Percentiles rank a stretch among this genome's conserved stretches.
phyloP scores from a whole-genome alignment of 1,140 invertebrate species.

The Drosophila virilis region DNA sequence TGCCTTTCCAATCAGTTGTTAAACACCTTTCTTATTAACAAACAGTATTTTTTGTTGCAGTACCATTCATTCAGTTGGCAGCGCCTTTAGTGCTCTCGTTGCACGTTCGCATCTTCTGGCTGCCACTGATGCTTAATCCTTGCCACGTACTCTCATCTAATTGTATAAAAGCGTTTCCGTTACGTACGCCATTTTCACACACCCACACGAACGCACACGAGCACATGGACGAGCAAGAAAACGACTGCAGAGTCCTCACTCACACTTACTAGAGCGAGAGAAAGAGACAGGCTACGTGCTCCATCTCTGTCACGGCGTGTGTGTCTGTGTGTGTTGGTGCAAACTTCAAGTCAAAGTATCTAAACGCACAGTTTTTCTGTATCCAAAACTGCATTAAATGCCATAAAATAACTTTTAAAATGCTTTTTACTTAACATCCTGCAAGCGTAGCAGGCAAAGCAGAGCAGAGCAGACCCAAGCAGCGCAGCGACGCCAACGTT shows the following conservation, averaged over 20 bases:
- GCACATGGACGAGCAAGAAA: conserved; percentile 14
- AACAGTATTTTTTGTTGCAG: not conserved
- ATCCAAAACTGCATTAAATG: conserved; percentile 84
- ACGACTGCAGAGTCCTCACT: conserved; percentile 10
- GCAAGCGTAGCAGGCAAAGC: conserved; percentile 31
- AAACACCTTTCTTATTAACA: not conserved
- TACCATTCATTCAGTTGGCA: not conserved
- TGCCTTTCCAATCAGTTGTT: not conserved
- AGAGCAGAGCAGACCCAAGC: conserved; percentile 6
- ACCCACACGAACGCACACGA: conserved; percentile 16
- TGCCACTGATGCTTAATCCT: conserved; percentile 38
- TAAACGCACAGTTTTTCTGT: conserved; percentile 82
- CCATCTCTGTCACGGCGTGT: not conserved
- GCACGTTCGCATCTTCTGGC: not conserved
- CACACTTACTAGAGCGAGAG: conserved; percentile 3
- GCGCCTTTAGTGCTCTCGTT: not conserved
- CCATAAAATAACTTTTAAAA: conserved; percentile 84
- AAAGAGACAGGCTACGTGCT: conserved; percentile 6
- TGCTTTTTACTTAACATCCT: conserved; percentile 84
- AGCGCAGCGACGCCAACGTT: conserved; percentile 4
- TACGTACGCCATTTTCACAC: conserved; percentile 77
- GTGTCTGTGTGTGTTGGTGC: conserved; percentile 24
- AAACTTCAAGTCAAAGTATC: conserved; percentile 80
- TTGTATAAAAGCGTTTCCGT: conserved; percentile 82
- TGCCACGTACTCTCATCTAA: conserved; percentile 73